Base-by-base conservation (phyloP, 2,797 vertebrate genomes). In the Paguma larvata region DNA sequence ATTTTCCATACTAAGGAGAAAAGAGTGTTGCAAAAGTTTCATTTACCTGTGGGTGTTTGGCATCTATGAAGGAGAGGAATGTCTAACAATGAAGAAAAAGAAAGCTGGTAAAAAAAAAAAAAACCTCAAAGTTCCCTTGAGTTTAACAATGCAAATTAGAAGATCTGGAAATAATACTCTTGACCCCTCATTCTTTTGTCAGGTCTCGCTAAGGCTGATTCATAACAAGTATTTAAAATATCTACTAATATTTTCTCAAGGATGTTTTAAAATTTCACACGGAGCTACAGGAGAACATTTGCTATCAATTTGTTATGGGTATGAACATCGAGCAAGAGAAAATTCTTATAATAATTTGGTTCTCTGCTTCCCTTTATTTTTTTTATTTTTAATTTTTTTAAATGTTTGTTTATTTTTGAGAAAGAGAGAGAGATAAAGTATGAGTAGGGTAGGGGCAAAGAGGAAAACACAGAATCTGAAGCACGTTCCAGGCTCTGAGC, bases 221-320 rank as follows among this genome's bases (percentile, higher is more conserved):
- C 88, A 96, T 80, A 91, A 94, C 80, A 95, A 95, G 48, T 56
- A 96, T 94, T 94, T 90, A 78, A 96, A 97, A 83, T 94, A 97
- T 88, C 87, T 92, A 77, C 53, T 95, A 85, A 86, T 90, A 92
- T 59, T 90, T 79, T 92, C 68, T 94, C 94, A 91, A 82, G 89
- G 94, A 97, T 88, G 75, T 90, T 96, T 93, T 93, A 27, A 85
- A 96, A 97, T 94, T 97, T 94, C 56, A 70, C 77, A 65, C 89
- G 59, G 48, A 85, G 44, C 41, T 79, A 70, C 8, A 59, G 51
- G 48, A 94, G 27, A 96, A 95, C 85, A 97, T 97, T 84, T 97
- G 95, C 82, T 94, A 92, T 65, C 91, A 96, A 94, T 97, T 38
- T 83, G 48, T 86, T 84, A 90, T 65, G 78, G 32, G 75, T 41